Conservation (phyloP, 2,113 vertebrate species). For the Burhinus oedicnemus region DNA sequence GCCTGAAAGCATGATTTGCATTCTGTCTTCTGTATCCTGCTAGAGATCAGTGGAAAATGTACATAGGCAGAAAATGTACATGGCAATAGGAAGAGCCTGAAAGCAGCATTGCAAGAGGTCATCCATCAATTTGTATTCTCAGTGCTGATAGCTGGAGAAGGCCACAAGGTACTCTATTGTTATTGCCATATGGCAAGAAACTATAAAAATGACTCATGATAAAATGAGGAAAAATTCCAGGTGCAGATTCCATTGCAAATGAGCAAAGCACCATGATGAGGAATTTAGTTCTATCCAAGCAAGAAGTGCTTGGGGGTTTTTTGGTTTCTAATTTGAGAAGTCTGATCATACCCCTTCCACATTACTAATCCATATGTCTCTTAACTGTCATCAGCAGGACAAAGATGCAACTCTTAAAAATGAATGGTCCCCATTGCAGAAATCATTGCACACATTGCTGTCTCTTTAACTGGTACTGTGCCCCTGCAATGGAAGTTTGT, state of each 20-base stretch:
- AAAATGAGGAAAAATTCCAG: background rate
- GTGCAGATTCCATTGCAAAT: background rate
- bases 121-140: background rate
- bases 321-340: background rate
- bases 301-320: background rate
- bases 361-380: background rate
- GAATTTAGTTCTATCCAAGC: background rate
- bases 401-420: background rate
- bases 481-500: background rate
- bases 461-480: background rate
- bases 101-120: background rate
- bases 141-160: background rate
- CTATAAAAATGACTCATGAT: background rate
- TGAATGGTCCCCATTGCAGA: background rate
- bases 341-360: background rate
- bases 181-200: background rate
- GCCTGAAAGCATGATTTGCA: background rate
- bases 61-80: background rate
- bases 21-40: background rate
- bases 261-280: accelerated
- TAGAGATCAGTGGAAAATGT: background rate
- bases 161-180: background rate
- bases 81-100: background rate
- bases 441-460: background rate
- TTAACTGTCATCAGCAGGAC: background rate